Conservation (phyloP, 2,113 vertebrate species). For the Tenebrosternarchus preto region DNA sequence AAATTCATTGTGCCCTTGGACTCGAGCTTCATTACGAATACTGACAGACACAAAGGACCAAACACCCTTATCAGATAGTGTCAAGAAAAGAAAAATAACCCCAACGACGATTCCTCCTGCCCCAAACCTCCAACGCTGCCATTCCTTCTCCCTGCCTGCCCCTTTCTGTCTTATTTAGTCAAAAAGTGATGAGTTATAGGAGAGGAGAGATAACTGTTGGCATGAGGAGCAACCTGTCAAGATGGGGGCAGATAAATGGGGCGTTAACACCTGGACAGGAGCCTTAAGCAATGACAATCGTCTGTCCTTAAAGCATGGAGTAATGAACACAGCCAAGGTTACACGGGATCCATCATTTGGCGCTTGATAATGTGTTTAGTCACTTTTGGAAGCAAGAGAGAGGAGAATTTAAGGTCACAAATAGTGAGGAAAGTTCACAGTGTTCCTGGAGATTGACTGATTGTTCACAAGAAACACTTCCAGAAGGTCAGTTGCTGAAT, state of each 20-base stretch:
- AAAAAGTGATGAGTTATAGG: constrained; percentile 39
- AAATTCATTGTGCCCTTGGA: constrained; percentile 30
- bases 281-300: constrained; percentile 54
- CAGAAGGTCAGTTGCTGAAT: neutral
- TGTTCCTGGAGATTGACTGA: neutral
- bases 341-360: neutral
- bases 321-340: constrained; percentile 52
- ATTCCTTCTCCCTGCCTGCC: constrained; percentile 34
- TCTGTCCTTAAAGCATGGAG: constrained; percentile 59
- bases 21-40: constrained; percentile 47
- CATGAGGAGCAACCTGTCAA: constrained; percentile 70
- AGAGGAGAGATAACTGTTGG: constrained; percentile 57
- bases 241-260: constrained; percentile 66
- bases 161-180: constrained; percentile 40
- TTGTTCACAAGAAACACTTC: neutral
- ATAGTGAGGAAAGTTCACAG: neutral
- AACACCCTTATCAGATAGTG: constrained; percentile 68
- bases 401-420: neutral
- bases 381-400: neutral
- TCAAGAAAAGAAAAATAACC: constrained; percentile 69
- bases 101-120: constrained; percentile 24
- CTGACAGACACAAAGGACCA: constrained; percentile 64
- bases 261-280: constrained; percentile 56
- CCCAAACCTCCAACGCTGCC: too few species aligned
- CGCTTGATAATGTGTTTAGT: neutral